Evolutionary conservation across 2,888 invertebrate species (phyloP), one percentile per base, ranked within the genome.

Genomic region (Balanococcus diminutus): DNA sequence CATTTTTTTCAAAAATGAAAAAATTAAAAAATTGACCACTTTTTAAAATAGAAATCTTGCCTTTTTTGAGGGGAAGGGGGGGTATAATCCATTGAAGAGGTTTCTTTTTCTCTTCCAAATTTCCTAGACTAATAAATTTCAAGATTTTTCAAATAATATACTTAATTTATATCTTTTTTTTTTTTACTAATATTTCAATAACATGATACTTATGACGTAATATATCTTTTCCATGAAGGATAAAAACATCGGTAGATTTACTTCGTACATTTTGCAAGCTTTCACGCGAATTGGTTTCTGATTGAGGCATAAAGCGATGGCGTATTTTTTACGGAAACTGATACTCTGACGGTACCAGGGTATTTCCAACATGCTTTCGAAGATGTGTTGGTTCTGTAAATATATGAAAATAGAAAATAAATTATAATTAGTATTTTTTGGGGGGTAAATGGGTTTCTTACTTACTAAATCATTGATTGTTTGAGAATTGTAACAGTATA

Each of bases 261-360:
- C 75, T n/a, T 75, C 75, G 32, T 75, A 75, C 75, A 75, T 75
- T 31, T 36, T 36, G 9, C 75, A 32, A 0, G 75, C 75, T n/a
- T 75, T 75, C n/a, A 75, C 75, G 16, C 36, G 16, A 0, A 32
- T 36, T 32, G 75, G 32, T 16, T 31, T 75, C 8, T 75, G 75
- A 75, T 75, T 75, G 1, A 75, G n/a, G 6, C 6, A n/a, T n/a
- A 32, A 75, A 75, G 36, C 75, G 6, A 32, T 75, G 11, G 9
- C 36, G 32, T 75, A 75, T 14, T 75, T 32, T 28, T 75, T 75
- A 19, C 75, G 75, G 4, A 75, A 75, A n/a, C 75, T 31, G 16
- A 75, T 75, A 32, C 32, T 28, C 2, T 32, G 32, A 32, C 19
- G 1, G 75, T 32, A 75, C 75, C 75, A 75, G 6, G 75, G 75